phyloP scores from a whole-genome alignment of 2,797 vertebrate species.

The Schizopygopsis malacanthus region DNA sequence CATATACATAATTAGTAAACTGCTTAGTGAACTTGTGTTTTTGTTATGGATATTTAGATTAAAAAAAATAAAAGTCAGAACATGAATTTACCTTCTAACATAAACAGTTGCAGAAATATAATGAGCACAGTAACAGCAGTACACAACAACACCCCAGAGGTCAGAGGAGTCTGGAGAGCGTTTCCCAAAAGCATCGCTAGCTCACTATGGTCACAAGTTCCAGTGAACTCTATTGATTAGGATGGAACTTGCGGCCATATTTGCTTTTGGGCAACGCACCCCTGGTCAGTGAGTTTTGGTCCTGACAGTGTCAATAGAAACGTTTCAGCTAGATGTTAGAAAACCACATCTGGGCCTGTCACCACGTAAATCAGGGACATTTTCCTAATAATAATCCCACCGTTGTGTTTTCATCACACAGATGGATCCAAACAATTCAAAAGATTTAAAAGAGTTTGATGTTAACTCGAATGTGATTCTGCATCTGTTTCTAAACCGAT shows the following conservation, averaged over 20 bases:
- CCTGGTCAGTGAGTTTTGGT: not conserved
- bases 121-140: not conserved
- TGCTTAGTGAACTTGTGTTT: not conserved
- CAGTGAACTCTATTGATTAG: too few species aligned
- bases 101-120: not conserved
- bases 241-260: too few species aligned
- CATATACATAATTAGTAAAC: not conserved
- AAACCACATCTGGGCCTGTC: too few species aligned
- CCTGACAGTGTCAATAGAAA: not conserved
- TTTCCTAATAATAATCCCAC: not conserved
- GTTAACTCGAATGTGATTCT: not conserved
- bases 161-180: not conserved
- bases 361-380: not conserved
- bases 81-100: not conserved
- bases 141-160: not conserved
- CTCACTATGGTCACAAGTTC: too few species aligned
- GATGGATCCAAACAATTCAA: not conserved
- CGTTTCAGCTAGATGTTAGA: not conserved
- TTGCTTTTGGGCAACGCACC: too few species aligned
- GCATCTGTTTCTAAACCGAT: not conserved
- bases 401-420: not conserved
- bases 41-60: not conserved
- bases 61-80: not conserved
- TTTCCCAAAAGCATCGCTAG: too few species aligned
- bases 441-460: not conserved